Evolutionary conservation across 2,113 vertebrate genomes (phyloP).

Genomic region (Onychostruthus taczanowskii): DNA sequence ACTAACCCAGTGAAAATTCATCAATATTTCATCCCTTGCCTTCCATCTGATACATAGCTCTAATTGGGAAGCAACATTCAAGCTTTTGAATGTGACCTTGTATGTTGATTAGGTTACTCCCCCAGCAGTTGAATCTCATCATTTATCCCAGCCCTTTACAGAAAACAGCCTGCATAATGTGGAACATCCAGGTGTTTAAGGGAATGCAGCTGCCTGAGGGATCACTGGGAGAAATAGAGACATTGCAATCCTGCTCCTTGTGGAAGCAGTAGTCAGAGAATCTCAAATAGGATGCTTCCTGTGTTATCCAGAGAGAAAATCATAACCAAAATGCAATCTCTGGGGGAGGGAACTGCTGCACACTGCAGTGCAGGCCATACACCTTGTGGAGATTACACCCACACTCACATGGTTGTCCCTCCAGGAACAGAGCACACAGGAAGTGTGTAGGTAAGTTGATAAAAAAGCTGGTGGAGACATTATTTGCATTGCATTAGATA

Average conservation of each 20-base stretch:
- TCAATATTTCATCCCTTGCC: constrained; percentile 15
- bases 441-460: background rate
- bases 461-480: background rate
- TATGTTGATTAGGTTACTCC: constrained; percentile 19
- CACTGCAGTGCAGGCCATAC: background rate
- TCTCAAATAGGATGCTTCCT: background rate
- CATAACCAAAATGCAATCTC: background rate
- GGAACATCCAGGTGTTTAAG: background rate
- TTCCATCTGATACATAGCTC: background rate
- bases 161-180: background rate
- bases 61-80: background rate
- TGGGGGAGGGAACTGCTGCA: background rate
- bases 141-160: background rate
- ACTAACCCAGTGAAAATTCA: background rate
- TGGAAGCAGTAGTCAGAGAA: background rate
- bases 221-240: background rate
- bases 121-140: background rate
- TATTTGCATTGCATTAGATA: background rate
- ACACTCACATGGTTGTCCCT: background rate
- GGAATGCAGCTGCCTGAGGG: background rate
- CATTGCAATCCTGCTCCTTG: background rate
- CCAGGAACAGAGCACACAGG: background rate
- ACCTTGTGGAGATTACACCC: background rate
- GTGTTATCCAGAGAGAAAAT: background rate
- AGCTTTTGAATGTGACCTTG: constrained; percentile 49